Conservation (phyloP, 2,797 vertebrate genomes). For the Vultur gryphus region DNA sequence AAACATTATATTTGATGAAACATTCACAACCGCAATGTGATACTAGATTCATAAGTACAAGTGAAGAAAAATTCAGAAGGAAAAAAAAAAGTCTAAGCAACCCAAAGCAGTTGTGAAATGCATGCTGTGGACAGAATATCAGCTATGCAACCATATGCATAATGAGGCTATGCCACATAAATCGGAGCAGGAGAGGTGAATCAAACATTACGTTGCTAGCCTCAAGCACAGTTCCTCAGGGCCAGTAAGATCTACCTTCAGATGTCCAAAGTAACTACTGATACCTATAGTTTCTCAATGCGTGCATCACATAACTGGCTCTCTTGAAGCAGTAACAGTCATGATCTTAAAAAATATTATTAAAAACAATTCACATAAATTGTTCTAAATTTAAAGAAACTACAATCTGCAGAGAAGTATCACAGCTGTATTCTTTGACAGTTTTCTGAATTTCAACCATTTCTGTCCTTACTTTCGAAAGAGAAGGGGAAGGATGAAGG, state of each 20-base stretch:
- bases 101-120: background rate
- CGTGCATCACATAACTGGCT: background rate
- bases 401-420: background rate
- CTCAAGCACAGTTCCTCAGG: background rate
- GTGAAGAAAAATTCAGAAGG: background rate
- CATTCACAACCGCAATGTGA: background rate
- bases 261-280: background rate
- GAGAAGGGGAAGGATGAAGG: constrained; percentile 5
- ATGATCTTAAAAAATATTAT: constrained; percentile 47
- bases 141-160: background rate
- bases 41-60: background rate
- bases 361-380: constrained; percentile 32
- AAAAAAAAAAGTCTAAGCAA: background rate
- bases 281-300: background rate
- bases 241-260: background rate
- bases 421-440: constrained; percentile 27
- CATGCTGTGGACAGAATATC: background rate
- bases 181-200: background rate
- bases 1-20: constrained; percentile 28
- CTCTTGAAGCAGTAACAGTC: background rate
- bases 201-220: background rate
- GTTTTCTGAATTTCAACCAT: constrained; percentile 44
- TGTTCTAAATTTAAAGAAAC: constrained; percentile 43
- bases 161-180: constrained; percentile 6
- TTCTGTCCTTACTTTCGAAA: constrained; percentile 50